Base-by-base conservation (phyloP, 2,113 vertebrate genomes). In the Onychostruthus taczanowskii region DNA sequence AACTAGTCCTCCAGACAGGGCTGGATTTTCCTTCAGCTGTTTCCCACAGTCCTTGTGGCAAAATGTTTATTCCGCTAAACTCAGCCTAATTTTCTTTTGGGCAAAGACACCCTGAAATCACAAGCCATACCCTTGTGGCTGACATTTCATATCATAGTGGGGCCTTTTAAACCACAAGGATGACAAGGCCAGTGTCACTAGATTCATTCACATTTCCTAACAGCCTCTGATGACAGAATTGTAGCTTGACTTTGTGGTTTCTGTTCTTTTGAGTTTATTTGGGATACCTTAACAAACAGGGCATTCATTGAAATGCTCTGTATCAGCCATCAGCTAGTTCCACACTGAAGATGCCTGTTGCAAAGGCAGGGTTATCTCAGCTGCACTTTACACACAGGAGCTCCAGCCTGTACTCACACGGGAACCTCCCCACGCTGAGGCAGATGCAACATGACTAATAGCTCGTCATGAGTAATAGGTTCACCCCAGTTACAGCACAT, bases 381-480 rank as follows among this genome's bases (percentile, higher is more conserved):
- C 50, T 58, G 20, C n/a, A 24, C 46, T 87, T 73, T 3, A 21
- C 8, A 37, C 26, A 6, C 30, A 61, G 79, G 81, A 89, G 66
- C 43, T 62, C 7, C 37, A 86, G 79, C 39, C 37, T 41, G 21
- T 16, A 4, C 78, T 88, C 31, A n/a, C 75, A 61, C 4, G 6
- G 84, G 56, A 92, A 59, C 75, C 61, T 66, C 93, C 88, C 68
- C 31, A 9, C 46, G 3, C 72, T 14, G 39, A 69, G 49, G 86
- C 93, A 96, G 86, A 94, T 84, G 84, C 69, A 87, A 82, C n/a
- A 89, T 96, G 95, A 96, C 79, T 94, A 89, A 96, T 87, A 5
- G 61, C 64, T 90, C 86, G 17, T 22, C 91, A 44, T 96, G 95
- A 96, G 89, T 96, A 93, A 94, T 87, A 79, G 89, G 69, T 91